Evolutionary conservation across 2,888 invertebrate species (phyloP).

Genomic region (Buathra laborator): DNA sequence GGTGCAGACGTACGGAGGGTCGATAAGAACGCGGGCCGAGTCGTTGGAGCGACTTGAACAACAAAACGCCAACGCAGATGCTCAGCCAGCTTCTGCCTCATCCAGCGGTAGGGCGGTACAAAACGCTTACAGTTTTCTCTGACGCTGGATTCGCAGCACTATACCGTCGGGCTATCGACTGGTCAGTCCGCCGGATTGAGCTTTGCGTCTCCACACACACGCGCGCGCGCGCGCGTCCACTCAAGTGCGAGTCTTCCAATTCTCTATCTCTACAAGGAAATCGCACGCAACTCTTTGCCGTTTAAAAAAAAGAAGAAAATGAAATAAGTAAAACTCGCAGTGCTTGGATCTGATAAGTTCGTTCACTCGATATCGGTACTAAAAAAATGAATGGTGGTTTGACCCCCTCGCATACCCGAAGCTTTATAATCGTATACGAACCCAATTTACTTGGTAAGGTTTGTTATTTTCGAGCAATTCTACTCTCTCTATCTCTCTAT

Average conservation of each 20-base stretch:
- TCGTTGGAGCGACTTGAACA: conserved; percentile 91
- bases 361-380: conserved; percentile 46
- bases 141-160: conserved; percentile 83
- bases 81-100: conserved; percentile 77
- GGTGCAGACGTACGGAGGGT: conserved; percentile 92
- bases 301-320: conserved; percentile 13
- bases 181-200: conserved; percentile 80
- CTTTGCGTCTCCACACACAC: conserved; percentile 26
- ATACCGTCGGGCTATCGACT: conserved; percentile 79
- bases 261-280: conserved; percentile 38
- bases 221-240: background rate
- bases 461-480: conserved; percentile 36
- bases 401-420: conserved; percentile 52
- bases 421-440: conserved; percentile 67
- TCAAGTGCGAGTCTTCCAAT: conserved; percentile 55
- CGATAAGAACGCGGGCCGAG: conserved; percentile 92
- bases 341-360: conserved; percentile 37
- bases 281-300: conserved; percentile 35
- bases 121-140: conserved; percentile 89
- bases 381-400: conserved; percentile 40
- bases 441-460: conserved; percentile 54
- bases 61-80: conserved; percentile 76
- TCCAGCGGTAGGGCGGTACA: conserved; percentile 87
- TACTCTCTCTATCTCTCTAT: conserved; percentile 7
- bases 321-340: background rate